Evolutionary conservation across 2,888 invertebrate species (phyloP), one percentile per base, ranked within the genome.

Genomic region (Pharmacophagus antenor): DNA sequence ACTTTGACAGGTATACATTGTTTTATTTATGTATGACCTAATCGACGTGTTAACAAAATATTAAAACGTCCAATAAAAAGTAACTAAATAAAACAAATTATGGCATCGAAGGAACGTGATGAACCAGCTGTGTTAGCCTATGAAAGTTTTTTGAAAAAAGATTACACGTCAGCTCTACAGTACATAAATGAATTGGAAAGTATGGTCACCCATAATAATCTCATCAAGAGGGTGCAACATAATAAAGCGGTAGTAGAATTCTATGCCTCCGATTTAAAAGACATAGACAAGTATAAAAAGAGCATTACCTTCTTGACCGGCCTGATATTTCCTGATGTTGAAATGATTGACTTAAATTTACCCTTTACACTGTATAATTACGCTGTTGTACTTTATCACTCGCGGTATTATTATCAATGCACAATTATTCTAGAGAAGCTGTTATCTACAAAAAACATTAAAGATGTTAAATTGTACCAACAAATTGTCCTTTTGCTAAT

Each of bases 191-290:
- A 95, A 76, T 79, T 97, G 63, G 94, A 94, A 74, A 80, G 79
- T 23, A 72, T 92, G 4, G 76, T 81, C 60, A 88, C 94, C 53
- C 92, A 92, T 0, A 92, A 92, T 62, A 95, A 95, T 81, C 56
- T 70, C 18, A 31, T 67, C 15, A 92, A 94, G 63, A 94, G 96
- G 76, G 93, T 96, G 1, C 91, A 93, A 48, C 97, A 97, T 73
- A 98, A 98, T 77, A 95, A 95, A 83, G 94, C 95, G 23, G 94
- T 98, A 0, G 94, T 94, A 0, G 96, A 97, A 74, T 97, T 95
- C 81, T 96, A 94, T 79, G 93, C 93, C 64, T 92, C 92, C 58
- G 94, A 94, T 51, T 92, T 95, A 72, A 95, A 93, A 68, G 94
- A 95, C 70, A 93, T 95, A 15, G 95, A 95, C 57, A 91, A 93